phyloP scores from a whole-genome alignment of 2,113 vertebrate genomes.

The Astatotilapia flaviijosephi region DNA sequence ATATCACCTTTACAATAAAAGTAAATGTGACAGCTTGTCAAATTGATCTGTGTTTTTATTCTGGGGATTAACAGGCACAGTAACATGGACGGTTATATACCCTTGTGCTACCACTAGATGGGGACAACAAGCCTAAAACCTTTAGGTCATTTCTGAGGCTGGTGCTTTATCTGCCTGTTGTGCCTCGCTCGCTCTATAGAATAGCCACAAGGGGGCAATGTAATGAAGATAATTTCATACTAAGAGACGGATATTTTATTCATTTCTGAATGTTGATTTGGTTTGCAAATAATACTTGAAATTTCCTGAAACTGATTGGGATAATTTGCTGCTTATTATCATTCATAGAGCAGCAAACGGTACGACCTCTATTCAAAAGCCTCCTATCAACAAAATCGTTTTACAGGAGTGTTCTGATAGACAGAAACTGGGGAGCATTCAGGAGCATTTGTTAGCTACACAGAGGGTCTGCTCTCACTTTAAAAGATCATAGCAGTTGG shows the following conservation, averaged over 20 bases:
- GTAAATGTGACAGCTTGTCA: slow-evolving; percentile 68
- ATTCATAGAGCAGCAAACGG: background rate
- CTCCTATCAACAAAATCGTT: background rate
- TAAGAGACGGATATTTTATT: background rate
- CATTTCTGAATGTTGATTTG: background rate
- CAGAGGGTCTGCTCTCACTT: background rate
- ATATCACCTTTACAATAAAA: slow-evolving; percentile 91
- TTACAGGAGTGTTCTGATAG: background rate
- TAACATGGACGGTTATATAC: background rate
- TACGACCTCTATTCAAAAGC: background rate
- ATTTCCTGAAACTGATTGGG: background rate
- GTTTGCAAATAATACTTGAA: background rate
- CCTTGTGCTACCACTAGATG: slow-evolving; percentile 47
- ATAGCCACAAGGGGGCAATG: slow-evolving; percentile 7
- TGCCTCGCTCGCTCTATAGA: too few species aligned
- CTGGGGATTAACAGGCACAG: too few species aligned
- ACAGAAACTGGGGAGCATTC: background rate
- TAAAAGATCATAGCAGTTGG: background rate
- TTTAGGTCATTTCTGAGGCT: background rate
- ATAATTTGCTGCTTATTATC: background rate
- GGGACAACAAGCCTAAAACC: background rate
- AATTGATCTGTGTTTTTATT: slow-evolving; percentile 32
- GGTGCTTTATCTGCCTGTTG: background rate
- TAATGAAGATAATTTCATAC: background rate
- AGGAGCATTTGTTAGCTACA: background rate